These are phyloP conservation scores for Amiota minor DNA, from an alignment of 2,888 invertebrate genomes.

Conservation along the genomic window DNA sequence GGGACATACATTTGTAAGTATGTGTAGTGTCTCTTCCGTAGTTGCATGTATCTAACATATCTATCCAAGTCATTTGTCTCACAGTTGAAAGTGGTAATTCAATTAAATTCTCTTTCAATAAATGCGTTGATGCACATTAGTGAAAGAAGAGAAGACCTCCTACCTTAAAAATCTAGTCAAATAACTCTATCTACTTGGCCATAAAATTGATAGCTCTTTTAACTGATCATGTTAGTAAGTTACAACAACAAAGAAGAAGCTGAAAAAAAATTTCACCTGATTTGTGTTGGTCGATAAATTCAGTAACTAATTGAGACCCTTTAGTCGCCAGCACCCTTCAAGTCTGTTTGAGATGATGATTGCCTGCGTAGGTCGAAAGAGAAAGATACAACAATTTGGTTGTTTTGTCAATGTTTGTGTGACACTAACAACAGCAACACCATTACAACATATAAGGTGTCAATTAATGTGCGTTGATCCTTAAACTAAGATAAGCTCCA, in stretches of 20 bases:
- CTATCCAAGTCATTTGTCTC: too few species aligned
- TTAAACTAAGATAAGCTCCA: constrained; percentile 4
- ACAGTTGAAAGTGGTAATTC: constrained; percentile 50
- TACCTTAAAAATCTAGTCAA: constrained; percentile 15
- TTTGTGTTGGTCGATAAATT: constrained; percentile 65
- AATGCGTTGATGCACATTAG: constrained; percentile 50
- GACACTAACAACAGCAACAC: constrained; percentile 33
- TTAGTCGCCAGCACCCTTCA: not conserved
- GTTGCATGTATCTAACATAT: too few species aligned
- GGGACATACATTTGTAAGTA: not conserved
- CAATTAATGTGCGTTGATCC: constrained; percentile 56
- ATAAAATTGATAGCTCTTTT: constrained; percentile 65
- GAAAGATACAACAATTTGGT: constrained; percentile 2
- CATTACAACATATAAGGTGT: constrained; percentile 49
- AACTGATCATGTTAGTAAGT: constrained; percentile 42
- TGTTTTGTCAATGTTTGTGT: constrained; percentile 35
- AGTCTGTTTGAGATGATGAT: constrained; percentile 22
- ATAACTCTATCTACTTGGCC: constrained; percentile 18
- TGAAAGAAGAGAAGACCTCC: constrained; percentile 46
- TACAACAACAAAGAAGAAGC: constrained; percentile 37
- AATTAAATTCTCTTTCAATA: constrained; percentile 64
- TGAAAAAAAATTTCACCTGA: constrained; percentile 58
- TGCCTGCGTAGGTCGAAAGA: constrained; percentile 21
- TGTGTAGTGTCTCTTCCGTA: too few species aligned
- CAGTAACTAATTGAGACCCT: constrained; percentile 61